These are phyloP conservation scores for Alitta virens DNA, from an alignment of 2,888 invertebrate species.

Conservation along the genomic window DNA sequence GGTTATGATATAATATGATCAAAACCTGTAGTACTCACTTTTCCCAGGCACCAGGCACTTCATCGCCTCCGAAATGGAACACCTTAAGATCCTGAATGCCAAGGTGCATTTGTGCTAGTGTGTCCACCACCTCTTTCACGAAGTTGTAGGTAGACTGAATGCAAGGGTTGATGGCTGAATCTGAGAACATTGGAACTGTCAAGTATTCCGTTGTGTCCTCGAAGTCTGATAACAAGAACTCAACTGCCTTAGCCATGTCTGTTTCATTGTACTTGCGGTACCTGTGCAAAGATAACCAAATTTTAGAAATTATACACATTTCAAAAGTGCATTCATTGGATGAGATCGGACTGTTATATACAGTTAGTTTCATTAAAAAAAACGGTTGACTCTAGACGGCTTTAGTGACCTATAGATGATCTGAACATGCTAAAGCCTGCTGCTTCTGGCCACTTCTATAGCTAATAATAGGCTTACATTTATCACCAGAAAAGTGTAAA, in stretches of 20 bases:
- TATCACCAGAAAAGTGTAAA: no score
- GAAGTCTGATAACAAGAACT: neutral
- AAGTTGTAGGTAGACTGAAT: conserved; percentile 43
- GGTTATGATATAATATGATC: no score
- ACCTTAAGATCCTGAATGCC: conserved; percentile 34
- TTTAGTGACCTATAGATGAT: no score
- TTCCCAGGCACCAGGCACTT: conserved; percentile 46
- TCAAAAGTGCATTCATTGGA: no score
- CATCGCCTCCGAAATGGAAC: conserved; percentile 50
- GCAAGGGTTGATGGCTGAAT: conserved; percentile 50
- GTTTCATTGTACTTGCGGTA: conserved; percentile 8
- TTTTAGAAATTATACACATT: no score
- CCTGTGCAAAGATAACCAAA: no score
- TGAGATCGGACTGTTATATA: no score
- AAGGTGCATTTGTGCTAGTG: conserved; percentile 32
- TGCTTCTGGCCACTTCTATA: no score
- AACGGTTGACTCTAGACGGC: no score
- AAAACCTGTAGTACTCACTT: conserved; percentile 39
- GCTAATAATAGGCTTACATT: no score
- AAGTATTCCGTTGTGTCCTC: conserved; percentile 25
- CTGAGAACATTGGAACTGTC: conserved; percentile 42
- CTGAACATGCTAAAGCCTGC: no score
- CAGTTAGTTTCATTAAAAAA: no score
- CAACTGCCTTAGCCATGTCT: neutral
- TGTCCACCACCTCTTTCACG: conserved; percentile 32